These are phyloP conservation scores for Kryphioiulus occultus DNA, from an alignment of 2,888 invertebrate species.

Conservation along the genomic window DNA sequence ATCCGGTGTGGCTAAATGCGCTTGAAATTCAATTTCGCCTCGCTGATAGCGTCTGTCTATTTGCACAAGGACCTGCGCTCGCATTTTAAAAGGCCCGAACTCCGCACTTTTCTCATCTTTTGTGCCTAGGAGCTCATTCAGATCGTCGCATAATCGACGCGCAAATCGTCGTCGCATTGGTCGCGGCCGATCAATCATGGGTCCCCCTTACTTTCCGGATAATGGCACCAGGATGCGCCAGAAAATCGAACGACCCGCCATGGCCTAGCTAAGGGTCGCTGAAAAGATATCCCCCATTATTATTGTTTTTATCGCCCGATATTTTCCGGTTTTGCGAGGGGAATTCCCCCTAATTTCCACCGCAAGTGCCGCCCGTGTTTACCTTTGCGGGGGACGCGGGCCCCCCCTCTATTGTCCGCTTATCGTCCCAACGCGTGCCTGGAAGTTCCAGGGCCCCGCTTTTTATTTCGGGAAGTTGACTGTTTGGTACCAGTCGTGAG, in stretches of 20 bases:
- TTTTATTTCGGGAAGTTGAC: too few relatives aligned
- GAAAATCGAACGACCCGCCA: background rate
- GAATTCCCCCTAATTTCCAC: background rate
- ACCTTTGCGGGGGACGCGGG: background rate
- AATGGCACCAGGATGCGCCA: background rate
- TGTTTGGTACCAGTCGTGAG: too few relatives aligned
- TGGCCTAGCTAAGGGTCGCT: background rate
- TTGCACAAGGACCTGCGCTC: conserved; percentile 11
- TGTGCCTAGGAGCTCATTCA: background rate
- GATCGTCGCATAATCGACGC: background rate
- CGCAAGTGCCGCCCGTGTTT: background rate
- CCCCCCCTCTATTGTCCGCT: background rate
- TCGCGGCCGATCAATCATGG: background rate
- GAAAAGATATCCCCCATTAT: conserved; percentile 12
- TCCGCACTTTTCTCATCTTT: background rate
- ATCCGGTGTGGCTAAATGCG: conserved; percentile 12
- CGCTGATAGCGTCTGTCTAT: conserved; percentile 1
- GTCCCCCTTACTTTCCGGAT: background rate
- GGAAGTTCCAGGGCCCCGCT: background rate
- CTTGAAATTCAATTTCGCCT: conserved; percentile 1
- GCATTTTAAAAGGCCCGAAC: background rate
- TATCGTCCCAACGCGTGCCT: background rate
- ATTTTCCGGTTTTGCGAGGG: background rate
- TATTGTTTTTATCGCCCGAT: background rate
- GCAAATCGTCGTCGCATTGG: background rate